Conservation (phyloP, 2,797 vertebrate genomes). For the Aplochiton taeniatus region DNA sequence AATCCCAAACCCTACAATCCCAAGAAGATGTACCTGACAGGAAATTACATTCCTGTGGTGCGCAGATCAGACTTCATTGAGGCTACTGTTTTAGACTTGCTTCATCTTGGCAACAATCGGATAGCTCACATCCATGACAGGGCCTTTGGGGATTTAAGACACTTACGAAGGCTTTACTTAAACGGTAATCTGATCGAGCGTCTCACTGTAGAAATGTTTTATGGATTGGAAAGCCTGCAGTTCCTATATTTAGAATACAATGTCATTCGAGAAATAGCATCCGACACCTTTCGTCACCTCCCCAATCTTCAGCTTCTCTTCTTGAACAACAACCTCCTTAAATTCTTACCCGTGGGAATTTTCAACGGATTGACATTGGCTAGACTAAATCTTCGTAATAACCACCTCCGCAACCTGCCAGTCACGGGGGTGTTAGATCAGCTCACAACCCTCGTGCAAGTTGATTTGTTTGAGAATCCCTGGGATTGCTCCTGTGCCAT, state of each 20-base stretch:
- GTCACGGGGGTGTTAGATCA: constrained; percentile 89
- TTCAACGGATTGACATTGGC: constrained; percentile 88
- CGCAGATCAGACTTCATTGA: constrained; percentile 89
- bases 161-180: constrained; percentile 90
- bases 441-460: constrained; percentile 89
- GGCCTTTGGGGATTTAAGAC: constrained; percentile 89
- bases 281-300: constrained; percentile 85
- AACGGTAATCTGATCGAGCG: constrained; percentile 94
- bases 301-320: constrained; percentile 96
- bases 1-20: constrained; percentile 97
- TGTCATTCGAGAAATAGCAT: constrained; percentile 86
- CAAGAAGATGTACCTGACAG: constrained; percentile 98
- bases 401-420: constrained; percentile 88
- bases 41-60: constrained; percentile 90
- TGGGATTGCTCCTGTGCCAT: constrained; percentile 95
- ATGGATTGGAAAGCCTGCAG: constrained; percentile 90
- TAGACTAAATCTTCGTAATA: constrained; percentile 90
- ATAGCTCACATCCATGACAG: constrained; percentile 88
- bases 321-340: constrained; percentile 94
- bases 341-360: constrained; percentile 83
- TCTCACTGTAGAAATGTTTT: constrained; percentile 86
- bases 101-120: constrained; percentile 95
- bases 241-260: constrained; percentile 98
- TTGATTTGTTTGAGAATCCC: constrained; percentile 96
- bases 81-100: constrained; percentile 90